Base-by-base conservation (phyloP, 2,888 invertebrate genomes). In the Fragum fragum region DNA sequence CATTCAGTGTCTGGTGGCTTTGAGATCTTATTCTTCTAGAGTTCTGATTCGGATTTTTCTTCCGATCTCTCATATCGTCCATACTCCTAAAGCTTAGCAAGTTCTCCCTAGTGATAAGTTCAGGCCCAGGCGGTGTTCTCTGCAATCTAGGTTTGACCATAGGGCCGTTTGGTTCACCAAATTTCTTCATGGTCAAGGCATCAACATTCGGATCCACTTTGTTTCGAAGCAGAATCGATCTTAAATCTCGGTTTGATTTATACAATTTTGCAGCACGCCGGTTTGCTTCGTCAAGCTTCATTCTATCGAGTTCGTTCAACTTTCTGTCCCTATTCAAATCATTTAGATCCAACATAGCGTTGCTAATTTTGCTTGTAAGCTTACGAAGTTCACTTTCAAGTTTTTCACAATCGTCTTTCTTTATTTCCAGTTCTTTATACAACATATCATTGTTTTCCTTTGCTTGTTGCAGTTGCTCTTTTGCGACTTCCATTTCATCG, bases 151-250 rank as follows among this genome's bases (percentile, higher is more conserved):
- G 21, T 14, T n/a, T 29, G 11, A 11, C 39, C 14, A 52, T 21
- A 0, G 57, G 57, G 1, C 28, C 23, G 21, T 21, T 52, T 11
- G 71, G 23, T 11, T 26, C n/a, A n/a, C 23, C 32, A 36, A 53
- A 57, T 32, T 39, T 53, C 42, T 21, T 42, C 59, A 84, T 63
- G 18, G 26, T 59, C 3, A 74, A 32, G 5, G 80, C 80, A 21
- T 84, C 84, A n/a, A 66, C 69, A 21, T 75, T 79, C 3, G 84
- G 84, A 47, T 84, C 76, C 23, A 84, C 74, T 57, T 78, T 78
- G 42, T 84, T 61, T 36, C 76, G 72, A 9, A 84, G 55, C 16
- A 84, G 71, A 7, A 76, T 23, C n/a, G 63, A 23, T 3, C 84
- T 73, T 61, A 84, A 47, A 9, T 81, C 81, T 39, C 68, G 68